Conservation (phyloP, 2,797 vertebrate species). For the Alosa sapidissima region DNA sequence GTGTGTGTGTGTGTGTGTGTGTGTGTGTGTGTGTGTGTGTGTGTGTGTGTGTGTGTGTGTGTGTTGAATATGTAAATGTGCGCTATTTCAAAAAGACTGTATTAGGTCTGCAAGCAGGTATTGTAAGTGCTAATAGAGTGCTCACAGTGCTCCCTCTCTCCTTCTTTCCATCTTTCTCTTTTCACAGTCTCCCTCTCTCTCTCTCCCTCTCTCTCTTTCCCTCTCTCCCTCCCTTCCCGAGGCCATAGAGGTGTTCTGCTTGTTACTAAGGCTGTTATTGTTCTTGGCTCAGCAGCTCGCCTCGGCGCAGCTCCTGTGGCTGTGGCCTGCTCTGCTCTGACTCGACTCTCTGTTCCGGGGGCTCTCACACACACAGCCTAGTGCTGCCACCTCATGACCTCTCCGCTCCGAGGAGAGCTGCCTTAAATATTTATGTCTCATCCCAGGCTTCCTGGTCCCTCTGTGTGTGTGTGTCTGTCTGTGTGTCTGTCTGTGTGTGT, state of each 20-base stretch:
- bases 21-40: not conserved
- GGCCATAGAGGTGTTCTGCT: constrained; percentile 6
- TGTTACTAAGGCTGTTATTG: constrained; percentile 12
- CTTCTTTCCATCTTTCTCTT: not conserved
- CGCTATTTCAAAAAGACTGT: not conserved
- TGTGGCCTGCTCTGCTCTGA: constrained; percentile 6
- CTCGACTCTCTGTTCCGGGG: not conserved
- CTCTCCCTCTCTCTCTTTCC: not conserved
- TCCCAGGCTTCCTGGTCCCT: constrained; percentile 42
- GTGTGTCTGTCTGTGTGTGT: not conserved
- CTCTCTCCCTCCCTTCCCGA: not conserved
- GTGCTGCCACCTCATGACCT: constrained; percentile 35
- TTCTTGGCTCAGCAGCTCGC: not conserved
- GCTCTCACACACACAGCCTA: not conserved
- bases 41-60: not conserved
- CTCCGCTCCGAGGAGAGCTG: constrained; percentile 29
- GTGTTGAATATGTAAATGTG: not conserved
- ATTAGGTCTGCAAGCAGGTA: not conserved
- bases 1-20: not conserved
- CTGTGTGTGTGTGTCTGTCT: constrained; percentile 23
- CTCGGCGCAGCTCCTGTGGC: not conserved
- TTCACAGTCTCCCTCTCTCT: not conserved
- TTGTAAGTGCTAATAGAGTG: constrained; percentile 13
- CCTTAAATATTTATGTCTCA: constrained; percentile 54
- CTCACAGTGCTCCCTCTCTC: not conserved